Conservation (phyloP, 2,113 vertebrate species). For the Prunella himalayana region DNA sequence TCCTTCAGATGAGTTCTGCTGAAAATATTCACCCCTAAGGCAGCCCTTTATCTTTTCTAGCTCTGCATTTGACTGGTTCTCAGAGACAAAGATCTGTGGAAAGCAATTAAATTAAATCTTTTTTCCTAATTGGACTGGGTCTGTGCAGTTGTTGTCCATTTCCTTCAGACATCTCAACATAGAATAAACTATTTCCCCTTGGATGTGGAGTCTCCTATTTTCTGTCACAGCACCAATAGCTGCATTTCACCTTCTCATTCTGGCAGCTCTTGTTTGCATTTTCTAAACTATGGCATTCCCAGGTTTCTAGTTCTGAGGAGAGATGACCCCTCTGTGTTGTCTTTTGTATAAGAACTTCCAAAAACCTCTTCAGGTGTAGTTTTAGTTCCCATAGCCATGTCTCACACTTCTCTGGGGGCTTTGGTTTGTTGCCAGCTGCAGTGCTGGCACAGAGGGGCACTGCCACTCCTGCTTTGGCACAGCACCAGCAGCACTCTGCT, state of each 20-base stretch:
- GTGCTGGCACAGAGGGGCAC: not conserved
- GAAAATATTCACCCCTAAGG: not conserved
- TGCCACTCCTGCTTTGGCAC: not conserved
- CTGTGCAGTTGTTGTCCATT: not conserved
- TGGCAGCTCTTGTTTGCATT: not conserved
- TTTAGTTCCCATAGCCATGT: not conserved
- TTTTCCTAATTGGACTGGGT: conserved; percentile 37
- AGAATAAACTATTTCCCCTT: not conserved
- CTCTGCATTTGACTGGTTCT: conserved; percentile 6
- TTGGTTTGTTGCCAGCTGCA: not conserved
- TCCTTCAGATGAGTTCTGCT: not conserved
- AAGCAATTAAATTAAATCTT: conserved; percentile 47
- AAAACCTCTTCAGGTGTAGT: not conserved
- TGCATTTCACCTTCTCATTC: not conserved
- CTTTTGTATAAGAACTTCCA: not conserved
- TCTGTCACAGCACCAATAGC: not conserved
- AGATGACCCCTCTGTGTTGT: not conserved
- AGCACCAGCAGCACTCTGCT: not conserved
- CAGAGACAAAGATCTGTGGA: not conserved
- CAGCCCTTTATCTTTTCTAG: not conserved
- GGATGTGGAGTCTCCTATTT: not conserved
- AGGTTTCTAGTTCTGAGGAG: not conserved
- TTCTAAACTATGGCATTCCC: not conserved
- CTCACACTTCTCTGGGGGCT: not conserved
- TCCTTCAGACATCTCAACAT: not conserved